Evolutionary conservation across 35 echinoderm and acorn worm species (phyloP), one percentile per base, ranked within the genome.

Genomic region (Lytechinus variegatus): DNA sequence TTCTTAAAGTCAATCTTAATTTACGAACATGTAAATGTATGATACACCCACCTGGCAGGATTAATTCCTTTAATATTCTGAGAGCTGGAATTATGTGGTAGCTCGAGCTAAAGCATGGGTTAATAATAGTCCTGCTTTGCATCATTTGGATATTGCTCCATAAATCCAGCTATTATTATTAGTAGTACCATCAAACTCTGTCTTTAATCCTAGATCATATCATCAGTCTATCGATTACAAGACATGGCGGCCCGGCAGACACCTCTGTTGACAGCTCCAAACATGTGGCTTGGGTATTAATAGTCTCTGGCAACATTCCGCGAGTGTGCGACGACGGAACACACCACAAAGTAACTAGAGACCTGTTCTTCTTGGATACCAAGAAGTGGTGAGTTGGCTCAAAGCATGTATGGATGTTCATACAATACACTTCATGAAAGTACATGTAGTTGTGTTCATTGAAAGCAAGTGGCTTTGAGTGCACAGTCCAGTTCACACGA

Each of bases 231-330:
- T 79, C 66, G n/a, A 24, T 79, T 79, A 79, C 66, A 79, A 79
- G 66, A n/a, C 14, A 4, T 79, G 66, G 66, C 66, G 66, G 66
- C 66, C 66, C 19, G 5, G 66, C 66, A 79, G 66, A 79, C 66
- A 79, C 66, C 66, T 79, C 66, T 7, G 66, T 79, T 79, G 66
- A 79, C 66, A 79, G 66, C 66, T 79, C 66, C 19, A 6, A 79
- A 79, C 66, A 79, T 79, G 66, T 79, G 66, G 66, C 66, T 79
- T 7, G 66, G 66, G 66, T 79, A 79, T 79, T 79, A 79, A 79
- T 79, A 79, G 66, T 79, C 66, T 79, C 16, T 79, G n/a, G 66
- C 16, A 71, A 21, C 66, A 79, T 79, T 79, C 66, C 66, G 19
- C 24, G 66, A 24, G 21, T 9, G 56, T 9, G 8, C 19, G 19